Percentiles rank a stretch among this genome's conserved stretches.
phyloP scores from a whole-genome alignment of 2,113 vertebrate genomes.

The Ariopsis seemanni region DNA sequence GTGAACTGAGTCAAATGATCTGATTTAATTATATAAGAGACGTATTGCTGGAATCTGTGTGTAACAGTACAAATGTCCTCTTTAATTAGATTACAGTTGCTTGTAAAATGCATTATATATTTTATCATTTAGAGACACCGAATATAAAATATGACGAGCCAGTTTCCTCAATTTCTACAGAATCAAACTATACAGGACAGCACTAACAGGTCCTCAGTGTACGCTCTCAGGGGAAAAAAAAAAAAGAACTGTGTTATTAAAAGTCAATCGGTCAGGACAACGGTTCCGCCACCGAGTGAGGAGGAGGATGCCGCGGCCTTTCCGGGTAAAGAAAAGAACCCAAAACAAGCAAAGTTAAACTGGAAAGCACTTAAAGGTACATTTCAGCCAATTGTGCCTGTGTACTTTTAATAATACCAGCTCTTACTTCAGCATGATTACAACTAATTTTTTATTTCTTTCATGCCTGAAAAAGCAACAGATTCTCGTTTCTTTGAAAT shows the following conservation, averaged over 20 bases:
- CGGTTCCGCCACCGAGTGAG: background rate
- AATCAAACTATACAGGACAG: background rate
- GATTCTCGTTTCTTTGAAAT: conserved; percentile 57
- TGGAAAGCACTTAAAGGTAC: background rate
- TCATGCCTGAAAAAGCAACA: conserved; percentile 23
- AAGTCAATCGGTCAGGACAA: background rate
- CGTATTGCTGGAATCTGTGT: background rate
- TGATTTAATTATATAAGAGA: background rate
- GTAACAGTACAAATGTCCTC: background rate
- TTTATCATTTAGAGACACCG: background rate
- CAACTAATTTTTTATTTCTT: background rate
- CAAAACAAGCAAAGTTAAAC: background rate
- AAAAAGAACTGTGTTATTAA: background rate
- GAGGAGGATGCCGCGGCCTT: background rate
- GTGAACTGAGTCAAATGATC: background rate
- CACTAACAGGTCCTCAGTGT: background rate
- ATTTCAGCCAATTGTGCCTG: background rate
- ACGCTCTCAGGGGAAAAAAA: no score
- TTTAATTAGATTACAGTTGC: background rate
- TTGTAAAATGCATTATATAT: background rate
- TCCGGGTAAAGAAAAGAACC: background rate
- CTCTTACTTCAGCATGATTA: conserved; percentile 11
- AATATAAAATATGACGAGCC: background rate
- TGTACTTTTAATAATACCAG: background rate
- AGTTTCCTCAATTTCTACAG: no score